Conservation (phyloP, 2,113 vertebrate species). For the Neogale vison region DNA sequence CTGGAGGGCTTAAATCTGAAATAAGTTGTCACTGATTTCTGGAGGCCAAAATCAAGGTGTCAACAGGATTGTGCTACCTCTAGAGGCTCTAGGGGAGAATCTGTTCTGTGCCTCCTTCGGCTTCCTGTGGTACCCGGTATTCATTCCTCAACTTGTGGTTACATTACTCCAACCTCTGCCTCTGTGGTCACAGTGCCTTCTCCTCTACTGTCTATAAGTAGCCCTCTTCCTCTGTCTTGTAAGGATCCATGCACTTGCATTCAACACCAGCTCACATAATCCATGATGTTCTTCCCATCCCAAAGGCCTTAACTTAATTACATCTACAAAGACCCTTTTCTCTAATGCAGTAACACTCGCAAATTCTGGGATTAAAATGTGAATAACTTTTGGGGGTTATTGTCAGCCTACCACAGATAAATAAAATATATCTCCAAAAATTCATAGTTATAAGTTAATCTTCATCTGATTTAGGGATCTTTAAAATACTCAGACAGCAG, state of each 20-base stretch:
- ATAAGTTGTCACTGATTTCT: background rate
- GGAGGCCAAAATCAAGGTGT: background rate
- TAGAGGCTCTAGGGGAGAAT: background rate
- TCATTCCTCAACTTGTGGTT: background rate
- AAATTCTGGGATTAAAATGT: background rate
- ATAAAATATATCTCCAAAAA: background rate
- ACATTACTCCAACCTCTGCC: background rate
- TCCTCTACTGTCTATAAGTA: background rate
- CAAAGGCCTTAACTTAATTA: background rate
- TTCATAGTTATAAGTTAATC: background rate
- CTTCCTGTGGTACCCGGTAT: background rate
- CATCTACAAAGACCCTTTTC: background rate
- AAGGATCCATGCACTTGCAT: background rate
- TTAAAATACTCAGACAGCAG: background rate
- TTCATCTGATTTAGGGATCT: background rate
- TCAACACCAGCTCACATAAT: background rate
- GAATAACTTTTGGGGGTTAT: background rate
- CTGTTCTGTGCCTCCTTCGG: background rate
- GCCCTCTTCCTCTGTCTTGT: background rate
- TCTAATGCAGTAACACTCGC: background rate
- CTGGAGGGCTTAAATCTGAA: background rate
- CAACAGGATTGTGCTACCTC: accelerated
- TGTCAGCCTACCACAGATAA: background rate
- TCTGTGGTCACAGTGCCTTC: background rate
- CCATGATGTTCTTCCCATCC: background rate